Percentiles rank a stretch among this genome's conserved stretches.
These are phyloP conservation scores for Erpobdella octoculata DNA, from an alignment of 2,888 invertebrate genomes.

Conservation along the genomic window DNA sequence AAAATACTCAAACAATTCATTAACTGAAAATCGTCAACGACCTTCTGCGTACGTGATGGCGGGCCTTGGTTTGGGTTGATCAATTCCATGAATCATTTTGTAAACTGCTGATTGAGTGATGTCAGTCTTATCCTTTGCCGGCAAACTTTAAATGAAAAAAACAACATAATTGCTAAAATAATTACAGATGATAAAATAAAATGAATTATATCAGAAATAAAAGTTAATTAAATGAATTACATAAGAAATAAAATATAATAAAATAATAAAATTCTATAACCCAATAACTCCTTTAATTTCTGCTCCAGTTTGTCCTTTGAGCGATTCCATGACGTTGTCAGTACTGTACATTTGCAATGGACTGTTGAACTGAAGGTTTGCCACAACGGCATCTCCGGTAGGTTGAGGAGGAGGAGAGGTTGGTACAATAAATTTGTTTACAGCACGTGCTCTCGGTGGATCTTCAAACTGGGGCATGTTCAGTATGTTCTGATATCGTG, in stretches of 20 bases:
- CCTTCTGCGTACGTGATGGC: slow-evolving; percentile 26
- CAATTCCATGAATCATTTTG: slow-evolving; percentile 46
- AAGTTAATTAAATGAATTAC: background rate
- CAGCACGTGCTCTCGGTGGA: slow-evolving; percentile 19
- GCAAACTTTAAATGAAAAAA: slow-evolving; percentile 32
- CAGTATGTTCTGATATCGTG: slow-evolving; percentile 37
- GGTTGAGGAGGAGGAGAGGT: background rate
- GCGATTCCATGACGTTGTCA: slow-evolving; percentile 43
- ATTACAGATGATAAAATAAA: slow-evolving; percentile 23
- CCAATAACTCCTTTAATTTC: slow-evolving; percentile 33
- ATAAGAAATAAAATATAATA: background rate
- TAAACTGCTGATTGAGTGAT: slow-evolving; percentile 44
- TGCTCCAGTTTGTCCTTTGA: slow-evolving; percentile 41
- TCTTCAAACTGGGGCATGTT: slow-evolving; percentile 38
- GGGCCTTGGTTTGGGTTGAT: slow-evolving; percentile 38
- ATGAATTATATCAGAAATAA: background rate
- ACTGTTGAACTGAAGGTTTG: slow-evolving; percentile 46
- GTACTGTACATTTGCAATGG: slow-evolving; percentile 47
- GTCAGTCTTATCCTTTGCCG: slow-evolving; percentile 36
- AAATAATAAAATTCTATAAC: slow-evolving; percentile 23
- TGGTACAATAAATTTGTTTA: too few species aligned
- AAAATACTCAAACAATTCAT: background rate
- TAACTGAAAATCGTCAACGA: background rate
- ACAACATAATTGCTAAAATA: too few species aligned
- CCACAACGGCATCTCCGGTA: slow-evolving; percentile 33